Percentiles rank a stretch among this genome's conserved stretches.
Conservation (phyloP, 2,888 invertebrate genomes). For the Tanytarsus gracilentus region DNA sequence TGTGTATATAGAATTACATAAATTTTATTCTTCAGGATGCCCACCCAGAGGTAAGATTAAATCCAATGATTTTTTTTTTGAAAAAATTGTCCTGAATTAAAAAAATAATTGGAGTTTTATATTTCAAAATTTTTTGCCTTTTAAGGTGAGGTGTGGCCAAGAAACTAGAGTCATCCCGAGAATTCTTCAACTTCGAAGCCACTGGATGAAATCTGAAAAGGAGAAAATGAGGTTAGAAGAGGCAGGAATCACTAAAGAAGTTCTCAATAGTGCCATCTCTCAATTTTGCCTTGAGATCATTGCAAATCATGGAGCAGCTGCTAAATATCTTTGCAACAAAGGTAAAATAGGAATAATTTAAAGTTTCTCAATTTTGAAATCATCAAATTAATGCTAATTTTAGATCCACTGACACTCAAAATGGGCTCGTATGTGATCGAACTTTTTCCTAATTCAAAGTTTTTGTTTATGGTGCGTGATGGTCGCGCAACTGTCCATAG, state of each 20-base stretch:
- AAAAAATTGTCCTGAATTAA: neutral
- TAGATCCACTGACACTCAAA: slow-evolving; percentile 96
- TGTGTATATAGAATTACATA: no score
- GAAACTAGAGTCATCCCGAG: slow-evolving; percentile 95
- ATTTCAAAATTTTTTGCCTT: slow-evolving; percentile 31
- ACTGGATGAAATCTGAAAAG: slow-evolving; percentile 91
- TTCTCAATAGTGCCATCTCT: slow-evolving; percentile 90
- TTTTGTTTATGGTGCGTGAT: slow-evolving; percentile 96
- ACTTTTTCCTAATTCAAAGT: slow-evolving; percentile 94
- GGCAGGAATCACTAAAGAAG: slow-evolving; percentile 87
- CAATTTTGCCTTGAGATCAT: slow-evolving; percentile 95
- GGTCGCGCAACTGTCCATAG: slow-evolving; percentile 98
- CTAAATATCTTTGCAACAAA: slow-evolving; percentile 93
- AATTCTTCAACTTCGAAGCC: slow-evolving; percentile 87
- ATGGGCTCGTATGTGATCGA: slow-evolving; percentile 91
- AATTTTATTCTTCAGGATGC: no score
- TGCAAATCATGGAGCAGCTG: slow-evolving; percentile 90
- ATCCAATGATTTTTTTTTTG: slow-evolving; percentile 39
- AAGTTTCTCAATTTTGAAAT: no score
- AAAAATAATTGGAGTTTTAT: slow-evolving; percentile 3
- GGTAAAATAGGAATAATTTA: no score
- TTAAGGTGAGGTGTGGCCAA: slow-evolving; percentile 79
- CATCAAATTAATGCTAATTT: no score
- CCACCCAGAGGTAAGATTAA: slow-evolving; percentile 91
- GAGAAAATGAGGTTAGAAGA: slow-evolving; percentile 84